A percentile compares a stretch with the other conserved stretches of the same genome.
These are phyloP conservation scores for Holcopasites calliopsidis DNA, from an alignment of 1,140 invertebrate genomes.

Conservation along the genomic window DNA sequence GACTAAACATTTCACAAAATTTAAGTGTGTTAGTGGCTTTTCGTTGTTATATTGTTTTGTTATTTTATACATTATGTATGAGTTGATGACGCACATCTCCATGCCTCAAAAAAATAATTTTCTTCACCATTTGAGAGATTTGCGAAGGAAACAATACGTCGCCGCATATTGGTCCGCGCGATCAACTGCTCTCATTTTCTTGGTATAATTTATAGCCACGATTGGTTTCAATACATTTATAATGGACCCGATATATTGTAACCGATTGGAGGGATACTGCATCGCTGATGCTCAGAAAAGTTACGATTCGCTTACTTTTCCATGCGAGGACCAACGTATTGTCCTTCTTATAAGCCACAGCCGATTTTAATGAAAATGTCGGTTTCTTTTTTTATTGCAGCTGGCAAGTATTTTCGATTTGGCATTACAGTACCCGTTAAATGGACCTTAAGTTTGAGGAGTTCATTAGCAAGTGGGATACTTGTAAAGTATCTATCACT, in stretches of 20 bases:
- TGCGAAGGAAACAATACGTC: conserved; percentile 10
- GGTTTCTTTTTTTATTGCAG: conserved; percentile 51
- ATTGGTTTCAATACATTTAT: too few species aligned
- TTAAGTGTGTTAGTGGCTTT: too few species aligned
- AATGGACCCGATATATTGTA: not conserved
- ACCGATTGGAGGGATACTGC: conserved; percentile 12
- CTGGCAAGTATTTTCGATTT: conserved; percentile 50
- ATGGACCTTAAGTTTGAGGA: conserved; percentile 47
- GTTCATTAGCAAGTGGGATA: conserved; percentile 44
- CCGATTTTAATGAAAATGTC: conserved; percentile 28
- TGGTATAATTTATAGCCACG: conserved; percentile 24
- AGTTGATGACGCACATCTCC: too few species aligned
- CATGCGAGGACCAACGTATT: conserved; percentile 47
- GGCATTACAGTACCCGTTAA: conserved; percentile 48
- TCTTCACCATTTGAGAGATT: too few species aligned
- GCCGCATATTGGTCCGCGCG: conserved; percentile 2
- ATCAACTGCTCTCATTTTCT: conserved; percentile 36
- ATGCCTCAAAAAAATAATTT: too few species aligned
- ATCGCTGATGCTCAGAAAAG: conserved; percentile 40
- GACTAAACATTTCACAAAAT: conserved; percentile 44
- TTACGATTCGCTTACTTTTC: conserved; percentile 53
- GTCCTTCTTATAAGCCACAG: conserved; percentile 36
- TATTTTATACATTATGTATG: too few species aligned
- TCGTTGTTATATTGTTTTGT: too few species aligned
- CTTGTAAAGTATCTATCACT: conserved; percentile 48